These are phyloP conservation scores for Burhinus bistriatus DNA, from an alignment of 2,113 vertebrate genomes.

Conservation along the genomic window DNA sequence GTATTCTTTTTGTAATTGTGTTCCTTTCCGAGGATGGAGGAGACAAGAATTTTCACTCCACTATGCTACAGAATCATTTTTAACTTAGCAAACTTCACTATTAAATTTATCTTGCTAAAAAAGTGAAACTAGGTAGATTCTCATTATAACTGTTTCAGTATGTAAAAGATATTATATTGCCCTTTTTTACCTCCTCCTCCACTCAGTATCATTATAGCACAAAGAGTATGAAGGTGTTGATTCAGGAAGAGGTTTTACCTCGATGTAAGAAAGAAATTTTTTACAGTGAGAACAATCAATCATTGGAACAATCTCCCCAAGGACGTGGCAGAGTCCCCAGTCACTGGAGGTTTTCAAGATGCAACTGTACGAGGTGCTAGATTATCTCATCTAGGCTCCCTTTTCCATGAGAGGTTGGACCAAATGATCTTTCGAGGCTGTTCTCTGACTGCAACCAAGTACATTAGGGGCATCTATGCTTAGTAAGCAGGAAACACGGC, in stretches of 20 bases:
- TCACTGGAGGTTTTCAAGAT: background rate
- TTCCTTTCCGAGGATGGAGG: background rate
- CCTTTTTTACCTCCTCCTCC: background rate
- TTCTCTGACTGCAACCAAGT: background rate
- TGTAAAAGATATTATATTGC: background rate
- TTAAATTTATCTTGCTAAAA: background rate
- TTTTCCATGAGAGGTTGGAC: background rate
- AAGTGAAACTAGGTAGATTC: background rate
- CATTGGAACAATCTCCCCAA: background rate
- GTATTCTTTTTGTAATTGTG: background rate
- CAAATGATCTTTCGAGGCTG: background rate
- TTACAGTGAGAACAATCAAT: background rate
- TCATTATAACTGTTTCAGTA: background rate
- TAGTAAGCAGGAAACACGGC: background rate
- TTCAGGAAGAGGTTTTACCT: background rate
- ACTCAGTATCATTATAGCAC: background rate
- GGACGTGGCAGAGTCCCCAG: rapidly evolving
- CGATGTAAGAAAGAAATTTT: background rate
- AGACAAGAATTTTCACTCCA: background rate
- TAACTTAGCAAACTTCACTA: background rate
- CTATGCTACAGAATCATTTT: background rate
- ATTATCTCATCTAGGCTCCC: background rate
- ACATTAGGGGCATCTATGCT: background rate
- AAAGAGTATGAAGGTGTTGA: background rate
- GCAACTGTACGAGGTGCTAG: rapidly evolving